A percentile compares a stretch with the other conserved stretches of the same genome.
Evolutionary conservation across 2,888 invertebrate species (phyloP).

Genomic region (Athrips mouffetella): DNA sequence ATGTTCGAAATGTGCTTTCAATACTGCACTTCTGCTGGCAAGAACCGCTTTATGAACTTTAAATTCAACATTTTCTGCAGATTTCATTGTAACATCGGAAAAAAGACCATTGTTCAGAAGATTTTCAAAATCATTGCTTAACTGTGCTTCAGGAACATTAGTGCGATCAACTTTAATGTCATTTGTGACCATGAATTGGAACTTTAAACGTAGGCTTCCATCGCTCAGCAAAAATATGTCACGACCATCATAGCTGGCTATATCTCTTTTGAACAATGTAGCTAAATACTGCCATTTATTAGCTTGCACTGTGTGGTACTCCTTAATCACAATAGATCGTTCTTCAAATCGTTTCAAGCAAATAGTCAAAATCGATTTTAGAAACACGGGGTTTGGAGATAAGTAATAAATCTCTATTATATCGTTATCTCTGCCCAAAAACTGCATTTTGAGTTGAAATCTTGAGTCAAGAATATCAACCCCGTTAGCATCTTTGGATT

Average conservation of each 20-base stretch:
- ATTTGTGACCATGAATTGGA: constrained; percentile 64
- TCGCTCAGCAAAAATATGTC: constrained; percentile 58
- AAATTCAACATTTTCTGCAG: constrained; percentile 56
- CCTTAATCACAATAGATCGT: constrained; percentile 61
- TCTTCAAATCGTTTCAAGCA: constrained; percentile 66
- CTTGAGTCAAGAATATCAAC: constrained; percentile 38
- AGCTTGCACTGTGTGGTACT: constrained; percentile 62
- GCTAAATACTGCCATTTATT: constrained; percentile 71
- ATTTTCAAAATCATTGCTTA: constrained; percentile 63
- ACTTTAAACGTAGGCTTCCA: constrained; percentile 62
- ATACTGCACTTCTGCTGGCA: constrained; percentile 62
- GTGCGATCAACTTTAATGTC: constrained; percentile 57
- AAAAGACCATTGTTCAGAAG: constrained; percentile 57
- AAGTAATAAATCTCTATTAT: constrained; percentile 65
- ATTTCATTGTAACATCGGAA: constrained; percentile 66
- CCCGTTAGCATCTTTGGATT: constrained; percentile 38
- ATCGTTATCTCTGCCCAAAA: constrained; percentile 61
- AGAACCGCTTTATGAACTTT: constrained; percentile 66
- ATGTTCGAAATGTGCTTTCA: constrained; percentile 69
- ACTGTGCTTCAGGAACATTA: constrained; percentile 51
- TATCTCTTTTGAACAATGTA: constrained; percentile 60
- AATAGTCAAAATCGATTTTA: constrained; percentile 60
- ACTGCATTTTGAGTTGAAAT: constrained; percentile 67
- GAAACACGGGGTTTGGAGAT: constrained; percentile 56
- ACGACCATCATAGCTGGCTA: constrained; percentile 51